A percentile compares a stretch with the other conserved stretches of the same genome.
These are phyloP conservation scores for Panthera leo DNA, from an alignment of 2,113 vertebrate species.

Conservation along the genomic window DNA sequence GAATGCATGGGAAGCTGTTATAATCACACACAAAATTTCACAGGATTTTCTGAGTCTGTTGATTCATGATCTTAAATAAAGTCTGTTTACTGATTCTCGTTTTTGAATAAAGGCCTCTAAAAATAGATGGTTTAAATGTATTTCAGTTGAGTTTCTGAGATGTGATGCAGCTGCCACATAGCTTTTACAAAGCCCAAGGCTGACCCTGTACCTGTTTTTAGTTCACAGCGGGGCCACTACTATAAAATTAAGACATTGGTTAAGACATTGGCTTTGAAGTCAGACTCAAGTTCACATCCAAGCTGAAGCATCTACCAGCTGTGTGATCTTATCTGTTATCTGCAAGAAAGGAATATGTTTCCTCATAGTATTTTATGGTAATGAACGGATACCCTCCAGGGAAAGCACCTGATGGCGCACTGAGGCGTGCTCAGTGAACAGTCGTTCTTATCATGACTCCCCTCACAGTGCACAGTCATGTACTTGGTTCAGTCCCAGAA, in stretches of 20 bases:
- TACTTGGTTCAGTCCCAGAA: neutral
- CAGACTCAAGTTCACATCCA: neutral
- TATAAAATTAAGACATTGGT: neutral
- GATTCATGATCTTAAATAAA: neutral
- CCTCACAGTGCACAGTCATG: accelerated
- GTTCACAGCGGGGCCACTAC: neutral
- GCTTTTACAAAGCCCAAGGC: neutral
- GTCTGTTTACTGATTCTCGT: neutral
- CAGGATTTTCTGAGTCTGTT: neutral
- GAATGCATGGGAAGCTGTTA: neutral
- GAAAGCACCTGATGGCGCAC: neutral
- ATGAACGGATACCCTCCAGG: neutral
- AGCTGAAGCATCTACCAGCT: neutral
- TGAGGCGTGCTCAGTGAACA: accelerated
- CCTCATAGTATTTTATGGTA: neutral
- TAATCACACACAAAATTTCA: neutral
- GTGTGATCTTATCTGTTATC: neutral
- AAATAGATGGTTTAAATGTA: neutral
- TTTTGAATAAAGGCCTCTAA: neutral
- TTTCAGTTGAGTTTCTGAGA: neutral
- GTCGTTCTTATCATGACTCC: too few species aligned
- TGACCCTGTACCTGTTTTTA: neutral
- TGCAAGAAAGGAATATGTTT: neutral
- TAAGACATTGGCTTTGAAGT: neutral
- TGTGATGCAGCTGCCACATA: neutral